A percentile compares a stretch with the other conserved stretches of the same genome.
phyloP scores from a whole-genome alignment of 2,888 invertebrate species.

The Thera britannica region DNA sequence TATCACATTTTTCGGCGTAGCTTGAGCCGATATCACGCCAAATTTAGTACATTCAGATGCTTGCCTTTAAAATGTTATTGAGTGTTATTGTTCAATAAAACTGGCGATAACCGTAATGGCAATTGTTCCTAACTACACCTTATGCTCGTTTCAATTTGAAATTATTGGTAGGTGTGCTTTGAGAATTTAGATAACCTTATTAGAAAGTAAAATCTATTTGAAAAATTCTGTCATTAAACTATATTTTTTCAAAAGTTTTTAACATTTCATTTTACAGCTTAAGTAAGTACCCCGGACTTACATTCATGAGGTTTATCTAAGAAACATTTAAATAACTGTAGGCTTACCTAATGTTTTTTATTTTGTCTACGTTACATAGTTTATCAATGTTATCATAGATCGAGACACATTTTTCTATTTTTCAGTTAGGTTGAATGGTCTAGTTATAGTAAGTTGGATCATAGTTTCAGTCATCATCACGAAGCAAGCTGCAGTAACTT shows the following conservation, averaged over 20 bases:
- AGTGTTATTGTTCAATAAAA: too few relatives aligned
- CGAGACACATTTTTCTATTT: conserved; percentile 5
- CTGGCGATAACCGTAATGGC: too few relatives aligned
- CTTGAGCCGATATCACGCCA: conserved; percentile 18
- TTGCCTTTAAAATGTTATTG: background rate
- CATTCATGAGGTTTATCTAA: too few relatives aligned
- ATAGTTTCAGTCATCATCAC: conserved; percentile 25
- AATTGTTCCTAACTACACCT: too few relatives aligned
- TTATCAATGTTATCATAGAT: background rate
- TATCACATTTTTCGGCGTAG: conserved; percentile 38
- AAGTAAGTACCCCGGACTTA: too few relatives aligned
- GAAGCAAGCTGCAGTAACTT: conserved; percentile 31
- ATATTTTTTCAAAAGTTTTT: too few relatives aligned
- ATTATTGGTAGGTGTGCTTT: background rate
- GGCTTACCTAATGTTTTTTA: background rate
- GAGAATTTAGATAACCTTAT: too few relatives aligned
- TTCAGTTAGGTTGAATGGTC: conserved; percentile 34
- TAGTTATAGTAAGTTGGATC: conserved; percentile 29
- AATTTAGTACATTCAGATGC: conserved; percentile 18
- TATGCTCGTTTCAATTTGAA: too few relatives aligned
- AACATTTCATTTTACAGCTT: too few relatives aligned
- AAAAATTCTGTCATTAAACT: background rate
- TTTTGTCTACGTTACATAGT: background rate
- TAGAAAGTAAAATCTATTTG: background rate
- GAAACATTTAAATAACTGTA: too few relatives aligned